Evolutionary conservation across 2,113 vertebrate genomes (phyloP).

Genomic region (Crypturellus undulatus): DNA sequence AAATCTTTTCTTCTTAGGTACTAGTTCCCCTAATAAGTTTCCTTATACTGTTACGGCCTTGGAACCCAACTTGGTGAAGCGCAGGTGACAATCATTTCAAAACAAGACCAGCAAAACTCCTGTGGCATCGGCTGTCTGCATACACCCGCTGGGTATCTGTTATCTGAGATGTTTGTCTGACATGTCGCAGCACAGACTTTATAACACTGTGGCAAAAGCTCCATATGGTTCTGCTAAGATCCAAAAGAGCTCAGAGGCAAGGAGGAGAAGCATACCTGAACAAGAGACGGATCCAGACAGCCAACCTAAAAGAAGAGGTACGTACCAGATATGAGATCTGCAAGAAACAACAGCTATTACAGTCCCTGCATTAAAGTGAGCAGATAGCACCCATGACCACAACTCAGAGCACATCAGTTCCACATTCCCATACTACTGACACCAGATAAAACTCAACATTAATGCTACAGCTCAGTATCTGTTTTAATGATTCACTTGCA

Average conservation of each 20-base stretch:
- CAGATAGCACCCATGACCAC: conserved; percentile 8
- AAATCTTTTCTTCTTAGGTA: background rate
- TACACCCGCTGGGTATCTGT: background rate
- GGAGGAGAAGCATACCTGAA: background rate
- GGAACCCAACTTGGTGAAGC: background rate
- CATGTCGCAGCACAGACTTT: background rate
- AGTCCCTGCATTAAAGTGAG: background rate
- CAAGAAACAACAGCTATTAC: background rate
- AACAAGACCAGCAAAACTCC: background rate
- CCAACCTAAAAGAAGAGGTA: background rate
- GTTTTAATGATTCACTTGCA: conserved; percentile 51
- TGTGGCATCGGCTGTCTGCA: background rate
- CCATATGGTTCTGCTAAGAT: background rate
- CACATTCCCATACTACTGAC: background rate
- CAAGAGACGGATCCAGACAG: background rate
- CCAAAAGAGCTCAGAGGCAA: background rate
- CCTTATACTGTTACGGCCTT: background rate
- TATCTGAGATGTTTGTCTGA: background rate
- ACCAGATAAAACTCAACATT: conserved; percentile 5
- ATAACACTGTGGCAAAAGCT: background rate
- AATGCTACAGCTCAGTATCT: conserved; percentile 37
- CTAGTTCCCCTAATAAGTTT: background rate
- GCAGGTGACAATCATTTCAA: background rate
- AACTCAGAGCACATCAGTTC: background rate
- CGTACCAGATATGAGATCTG: background rate